phyloP scores from a whole-genome alignment of 2,888 invertebrate genomes.

The Drosophila nr. medialis region DNA sequence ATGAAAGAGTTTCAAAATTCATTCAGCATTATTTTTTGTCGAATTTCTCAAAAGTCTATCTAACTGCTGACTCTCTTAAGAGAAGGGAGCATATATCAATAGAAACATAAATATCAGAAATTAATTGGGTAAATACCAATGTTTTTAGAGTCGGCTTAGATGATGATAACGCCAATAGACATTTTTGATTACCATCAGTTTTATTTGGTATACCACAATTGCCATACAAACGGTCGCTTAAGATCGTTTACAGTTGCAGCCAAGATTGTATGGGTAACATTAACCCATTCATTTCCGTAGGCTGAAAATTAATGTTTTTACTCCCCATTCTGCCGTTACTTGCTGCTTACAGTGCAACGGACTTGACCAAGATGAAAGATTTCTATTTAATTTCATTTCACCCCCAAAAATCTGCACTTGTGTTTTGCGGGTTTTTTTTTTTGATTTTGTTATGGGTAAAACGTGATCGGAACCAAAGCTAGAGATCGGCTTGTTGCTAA shows the following conservation, averaged over 20 bases:
- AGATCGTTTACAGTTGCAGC: conserved; percentile 15
- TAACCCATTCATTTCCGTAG: neutral
- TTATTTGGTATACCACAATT: neutral
- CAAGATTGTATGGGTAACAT: neutral
- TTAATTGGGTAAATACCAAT: neutral
- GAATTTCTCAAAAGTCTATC: neutral
- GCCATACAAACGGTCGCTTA: neutral
- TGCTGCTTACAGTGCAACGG: conserved; percentile 44
- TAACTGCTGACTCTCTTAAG: too few species aligned
- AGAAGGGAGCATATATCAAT: neutral
- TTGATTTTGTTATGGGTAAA: conserved; percentile 31
- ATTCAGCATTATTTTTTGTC: neutral
- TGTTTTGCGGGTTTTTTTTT: neutral
- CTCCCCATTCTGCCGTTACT: conserved; percentile 14
- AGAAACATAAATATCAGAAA: neutral
- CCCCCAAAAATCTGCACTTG: neutral
- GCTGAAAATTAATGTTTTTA: too few species aligned
- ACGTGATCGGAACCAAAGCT: conserved; percentile 51
- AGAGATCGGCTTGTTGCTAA: conserved; percentile 16
- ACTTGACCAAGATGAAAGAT: conserved; percentile 39
- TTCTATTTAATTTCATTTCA: conserved; percentile 27
- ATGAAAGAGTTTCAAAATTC: neutral
- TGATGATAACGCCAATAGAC: neutral
- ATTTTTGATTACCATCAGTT: neutral
- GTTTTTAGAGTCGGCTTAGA: neutral